A percentile compares a stretch with the other conserved stretches of the same genome.
Conservation (phyloP, 2,113 vertebrate genomes). For the Zosterops lateralis region DNA sequence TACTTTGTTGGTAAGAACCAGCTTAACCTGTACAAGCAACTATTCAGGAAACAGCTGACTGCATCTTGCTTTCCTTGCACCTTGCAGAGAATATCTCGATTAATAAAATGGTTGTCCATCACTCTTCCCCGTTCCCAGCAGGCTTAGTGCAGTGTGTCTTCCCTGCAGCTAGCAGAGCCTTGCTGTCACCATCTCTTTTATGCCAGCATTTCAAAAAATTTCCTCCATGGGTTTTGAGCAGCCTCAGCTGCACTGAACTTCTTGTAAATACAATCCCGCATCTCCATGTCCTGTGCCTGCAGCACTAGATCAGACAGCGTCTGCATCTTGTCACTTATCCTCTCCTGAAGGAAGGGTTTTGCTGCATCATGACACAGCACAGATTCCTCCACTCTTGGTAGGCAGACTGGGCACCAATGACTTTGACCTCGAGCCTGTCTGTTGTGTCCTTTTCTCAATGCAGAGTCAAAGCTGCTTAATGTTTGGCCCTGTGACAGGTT, state of each 20-base stretch:
- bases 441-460: neutral
- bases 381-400: neutral
- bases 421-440: neutral
- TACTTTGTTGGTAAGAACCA: neutral
- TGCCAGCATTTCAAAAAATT: constrained; percentile 30
- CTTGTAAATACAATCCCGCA: neutral
- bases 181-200: constrained; percentile 11
- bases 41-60: neutral
- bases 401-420: neutral
- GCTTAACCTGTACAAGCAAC: neutral
- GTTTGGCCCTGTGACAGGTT: neutral
- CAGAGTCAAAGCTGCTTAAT: neutral
- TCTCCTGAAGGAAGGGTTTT: neutral
- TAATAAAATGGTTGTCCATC: neutral
- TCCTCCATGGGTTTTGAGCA: constrained; percentile 8
- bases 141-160: neutral
- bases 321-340: neutral
- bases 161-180: neutral
- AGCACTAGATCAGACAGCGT: neutral
- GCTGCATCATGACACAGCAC: neutral
- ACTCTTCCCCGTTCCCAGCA: neutral
- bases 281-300: neutral
- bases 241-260: constrained; percentile 2
- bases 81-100: neutral
- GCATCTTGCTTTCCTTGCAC: neutral